Evolutionary conservation across 2,888 invertebrate species (phyloP).

Genomic region (Ametastegia equiseti): DNA sequence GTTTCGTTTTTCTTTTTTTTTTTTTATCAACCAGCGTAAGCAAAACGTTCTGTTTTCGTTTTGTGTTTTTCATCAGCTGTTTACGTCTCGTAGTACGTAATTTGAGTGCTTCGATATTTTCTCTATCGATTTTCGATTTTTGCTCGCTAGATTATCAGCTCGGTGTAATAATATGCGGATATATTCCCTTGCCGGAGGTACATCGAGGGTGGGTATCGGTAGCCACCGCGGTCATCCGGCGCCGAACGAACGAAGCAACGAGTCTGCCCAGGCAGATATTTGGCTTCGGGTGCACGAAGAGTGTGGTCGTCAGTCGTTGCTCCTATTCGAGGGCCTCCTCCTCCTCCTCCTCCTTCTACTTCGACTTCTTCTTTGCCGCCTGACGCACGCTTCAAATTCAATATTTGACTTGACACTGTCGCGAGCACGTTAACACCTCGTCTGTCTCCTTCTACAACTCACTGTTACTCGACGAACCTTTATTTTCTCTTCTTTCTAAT

Average conservation of each 20-base stretch:
- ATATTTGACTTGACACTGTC: conserved; percentile 41
- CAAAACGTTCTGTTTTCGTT: not conserved
- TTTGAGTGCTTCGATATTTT: no score
- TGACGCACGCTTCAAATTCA: conserved; percentile 39
- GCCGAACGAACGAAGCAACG: no score
- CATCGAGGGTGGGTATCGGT: not conserved
- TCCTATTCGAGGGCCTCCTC: not conserved
- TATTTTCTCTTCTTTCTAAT: conserved; percentile 24
- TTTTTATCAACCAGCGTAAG: not conserved
- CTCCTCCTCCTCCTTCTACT: not conserved
- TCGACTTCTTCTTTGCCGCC: not conserved
- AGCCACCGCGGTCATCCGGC: not conserved
- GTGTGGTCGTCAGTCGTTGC: not conserved
- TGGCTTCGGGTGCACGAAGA: conserved; percentile 36
- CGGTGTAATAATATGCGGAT: no score
- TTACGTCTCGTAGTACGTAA: no score
- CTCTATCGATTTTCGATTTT: not conserved
- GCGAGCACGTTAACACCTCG: conserved; percentile 31
- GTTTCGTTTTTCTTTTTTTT: not conserved
- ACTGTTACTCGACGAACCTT: not conserved
- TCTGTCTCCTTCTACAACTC: conserved; percentile 16
- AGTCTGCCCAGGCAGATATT: conserved; percentile 40
- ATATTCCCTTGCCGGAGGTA: no score
- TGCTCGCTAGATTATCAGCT: no score
- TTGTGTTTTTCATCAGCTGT: not conserved